phyloP scores from a whole-genome alignment of 1,140 invertebrate genomes.

The Cydia amplana region DNA sequence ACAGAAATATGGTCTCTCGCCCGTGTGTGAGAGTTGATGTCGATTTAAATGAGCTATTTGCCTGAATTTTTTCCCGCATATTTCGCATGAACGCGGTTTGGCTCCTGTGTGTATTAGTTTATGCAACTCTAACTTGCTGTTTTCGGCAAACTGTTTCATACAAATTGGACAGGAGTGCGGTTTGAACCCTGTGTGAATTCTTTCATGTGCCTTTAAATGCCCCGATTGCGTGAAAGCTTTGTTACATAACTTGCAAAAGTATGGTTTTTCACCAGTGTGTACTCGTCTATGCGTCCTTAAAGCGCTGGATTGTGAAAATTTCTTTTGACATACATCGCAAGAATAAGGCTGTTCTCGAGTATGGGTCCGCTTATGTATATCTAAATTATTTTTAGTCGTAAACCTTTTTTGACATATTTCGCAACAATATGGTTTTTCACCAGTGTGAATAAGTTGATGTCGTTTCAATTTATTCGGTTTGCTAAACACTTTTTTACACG shows the following conservation, averaged over 20 bases:
- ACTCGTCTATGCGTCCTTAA: background rate
- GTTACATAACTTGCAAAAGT: background rate
- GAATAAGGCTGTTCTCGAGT: background rate
- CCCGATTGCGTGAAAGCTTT: background rate
- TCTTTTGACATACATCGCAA: background rate
- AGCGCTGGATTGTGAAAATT: background rate
- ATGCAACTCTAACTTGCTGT: background rate
- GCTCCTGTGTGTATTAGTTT: background rate
- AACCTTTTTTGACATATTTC: background rate
- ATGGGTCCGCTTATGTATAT: background rate
- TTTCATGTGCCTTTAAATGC: background rate
- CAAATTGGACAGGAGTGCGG: background rate
- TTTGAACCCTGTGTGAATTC: background rate
- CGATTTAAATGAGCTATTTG: background rate
- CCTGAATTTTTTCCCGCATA: background rate
- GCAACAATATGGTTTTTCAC: background rate
- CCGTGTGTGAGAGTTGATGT: background rate
- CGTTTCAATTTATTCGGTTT: background rate
- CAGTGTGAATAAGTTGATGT: background rate
- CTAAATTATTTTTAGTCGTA: background rate
- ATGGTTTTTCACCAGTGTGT: background rate
- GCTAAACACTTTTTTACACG: background rate
- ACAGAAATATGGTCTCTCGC: slow-evolving; percentile 2
- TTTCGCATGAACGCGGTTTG: background rate
- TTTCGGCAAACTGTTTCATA: background rate